phyloP scores from a whole-genome alignment of 2,797 vertebrate species.

The Sparus aurata region DNA sequence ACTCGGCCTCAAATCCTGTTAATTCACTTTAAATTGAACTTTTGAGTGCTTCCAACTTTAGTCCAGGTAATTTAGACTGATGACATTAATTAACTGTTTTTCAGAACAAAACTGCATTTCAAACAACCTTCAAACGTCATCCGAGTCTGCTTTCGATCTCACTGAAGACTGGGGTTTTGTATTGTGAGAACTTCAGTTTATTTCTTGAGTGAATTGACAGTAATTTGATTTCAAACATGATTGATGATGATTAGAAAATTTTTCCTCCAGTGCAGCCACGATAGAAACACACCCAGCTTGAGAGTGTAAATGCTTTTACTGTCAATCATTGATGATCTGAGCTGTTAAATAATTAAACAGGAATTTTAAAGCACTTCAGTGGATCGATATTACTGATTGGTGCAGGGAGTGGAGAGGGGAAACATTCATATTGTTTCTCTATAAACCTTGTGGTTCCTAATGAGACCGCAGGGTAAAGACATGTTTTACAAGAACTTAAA shows the following conservation, averaged over 20 bases:
- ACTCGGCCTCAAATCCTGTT: neutral
- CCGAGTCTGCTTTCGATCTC: no score
- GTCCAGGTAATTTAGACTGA: neutral
- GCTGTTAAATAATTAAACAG: slow-evolving; percentile 61
- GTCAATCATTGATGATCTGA: slow-evolving; percentile 44
- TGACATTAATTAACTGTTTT: neutral
- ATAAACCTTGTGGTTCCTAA: neutral
- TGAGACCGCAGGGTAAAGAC: neutral
- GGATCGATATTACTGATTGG: slow-evolving; percentile 39
- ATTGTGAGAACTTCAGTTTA: no score
- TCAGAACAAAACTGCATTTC: no score
- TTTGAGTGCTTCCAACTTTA: neutral
- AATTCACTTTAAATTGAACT: neutral
- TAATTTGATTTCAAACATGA: neutral
- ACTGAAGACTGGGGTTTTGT: neutral
- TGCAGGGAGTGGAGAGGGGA: slow-evolving; percentile 1
- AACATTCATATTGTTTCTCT: neutral
- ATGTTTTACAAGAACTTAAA: neutral
- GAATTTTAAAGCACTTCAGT: slow-evolving; percentile 24
- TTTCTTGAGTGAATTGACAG: neutral
- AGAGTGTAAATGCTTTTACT: slow-evolving; percentile 6
- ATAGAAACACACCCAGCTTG: neutral
- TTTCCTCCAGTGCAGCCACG: neutral
- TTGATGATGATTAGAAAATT: no score
- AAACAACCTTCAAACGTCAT: no score